These are phyloP conservation scores for Chrysocyon brachyurus DNA, from an alignment of 2,797 vertebrate genomes.

Conservation along the genomic window DNA sequence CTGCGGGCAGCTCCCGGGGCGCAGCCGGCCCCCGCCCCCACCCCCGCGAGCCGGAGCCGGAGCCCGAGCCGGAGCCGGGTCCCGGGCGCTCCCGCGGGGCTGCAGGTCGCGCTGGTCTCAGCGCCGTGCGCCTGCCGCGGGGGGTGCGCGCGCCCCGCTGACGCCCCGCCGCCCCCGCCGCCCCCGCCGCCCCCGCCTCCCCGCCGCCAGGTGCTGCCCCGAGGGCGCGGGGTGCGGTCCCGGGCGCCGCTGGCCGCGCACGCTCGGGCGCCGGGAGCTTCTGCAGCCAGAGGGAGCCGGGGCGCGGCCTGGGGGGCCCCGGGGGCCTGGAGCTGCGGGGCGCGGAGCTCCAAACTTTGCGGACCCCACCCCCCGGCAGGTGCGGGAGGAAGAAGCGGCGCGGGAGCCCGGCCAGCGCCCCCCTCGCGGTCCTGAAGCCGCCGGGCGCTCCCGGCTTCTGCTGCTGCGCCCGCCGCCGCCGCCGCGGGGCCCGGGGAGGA, in stretches of 20 bases:
- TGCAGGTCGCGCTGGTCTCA: background rate
- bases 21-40: background rate
- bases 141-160: background rate
- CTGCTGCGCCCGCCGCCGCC: conserved; percentile 71
- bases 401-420: background rate
- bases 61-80: conserved; percentile 62
- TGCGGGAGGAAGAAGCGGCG: conserved; percentile 37
- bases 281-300: background rate
- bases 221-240: conserved; percentile 39
- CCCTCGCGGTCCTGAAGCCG: conserved; percentile 78
- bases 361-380: background rate
- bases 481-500: conserved; percentile 54
- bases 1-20: background rate
- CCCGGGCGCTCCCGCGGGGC: background rate
- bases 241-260: background rate
- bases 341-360: conserved; percentile 75
- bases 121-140: background rate
- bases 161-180: background rate
- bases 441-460: conserved; percentile 71
- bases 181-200: background rate
- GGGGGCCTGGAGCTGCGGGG: conserved; percentile 39
- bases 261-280: background rate
- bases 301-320: conserved; percentile 68
- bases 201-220: conserved; percentile 71
- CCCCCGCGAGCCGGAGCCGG: conserved; percentile 15